Evolutionary conservation across 2,888 invertebrate species (phyloP), one percentile per base, ranked within the genome.

Genomic region (Netelia inedita): DNA sequence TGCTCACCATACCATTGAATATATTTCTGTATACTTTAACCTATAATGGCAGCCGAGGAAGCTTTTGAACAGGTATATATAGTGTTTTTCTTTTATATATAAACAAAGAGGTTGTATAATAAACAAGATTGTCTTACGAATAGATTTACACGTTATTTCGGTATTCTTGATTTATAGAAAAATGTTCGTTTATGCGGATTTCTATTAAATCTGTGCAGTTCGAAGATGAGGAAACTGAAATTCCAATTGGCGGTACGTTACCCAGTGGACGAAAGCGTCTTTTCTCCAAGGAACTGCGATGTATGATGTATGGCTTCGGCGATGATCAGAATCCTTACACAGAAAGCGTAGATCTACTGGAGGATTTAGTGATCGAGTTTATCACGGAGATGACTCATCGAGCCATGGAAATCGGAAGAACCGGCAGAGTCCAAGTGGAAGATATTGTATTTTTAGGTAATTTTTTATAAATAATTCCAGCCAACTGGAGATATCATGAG

Each of bases 221-320:
- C 75, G 97, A 96, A 91, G 96, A 96, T 86, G 96, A 97, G 65
- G 95, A 95, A 81, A 95, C 96, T 11, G 96, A 96, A 88, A 95
- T 96, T 86, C 96, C 96, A 86, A 94, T 97, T 80, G 97, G 96
- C 1, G 95, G 95, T 0, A 96, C 96, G 50, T 88, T 93, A 55
- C 95, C 96, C 11, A 94, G 95, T 73, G 98, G 97, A 3, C 95
- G 97, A 46, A 98, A 98, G 93, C 95, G 98, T 63, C 93, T 98
- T 1, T 98, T 98, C 89, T 98, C 98, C 82, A 98, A 98, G 94
- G 98, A 98, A 94, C 94, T 99, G 59, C 95, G 98, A 43, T 98
- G 98, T 90, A 99, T 99, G 99, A 99, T 99, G 98, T 99, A 98
- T 94, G 99, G 99, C 0, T 99, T 99, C 95, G 99, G 99, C 3